Conservation (phyloP, 92 coral and sea anemone species). For the Zoanthus gigantus region DNA sequence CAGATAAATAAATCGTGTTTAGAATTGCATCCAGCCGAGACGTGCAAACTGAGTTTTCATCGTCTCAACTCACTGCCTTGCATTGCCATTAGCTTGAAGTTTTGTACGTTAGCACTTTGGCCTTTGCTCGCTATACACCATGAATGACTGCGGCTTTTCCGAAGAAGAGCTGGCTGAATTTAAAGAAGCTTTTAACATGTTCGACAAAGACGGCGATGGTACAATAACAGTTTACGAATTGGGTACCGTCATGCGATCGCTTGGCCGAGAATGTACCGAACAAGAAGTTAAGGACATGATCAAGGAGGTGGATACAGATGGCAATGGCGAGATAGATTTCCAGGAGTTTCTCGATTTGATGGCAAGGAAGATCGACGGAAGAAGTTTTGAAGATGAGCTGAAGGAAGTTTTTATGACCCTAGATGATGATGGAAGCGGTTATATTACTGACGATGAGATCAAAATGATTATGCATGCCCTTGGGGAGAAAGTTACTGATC, state of each 20-base stretch:
- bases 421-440: constrained; percentile 46
- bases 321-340: constrained; percentile 44
- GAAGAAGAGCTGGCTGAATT: constrained; percentile 43
- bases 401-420: constrained; percentile 48
- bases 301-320: constrained; percentile 57
- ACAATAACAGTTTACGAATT: constrained; percentile 44
- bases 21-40: constrained; percentile 21
- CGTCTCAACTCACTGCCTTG: constrained; percentile 20
- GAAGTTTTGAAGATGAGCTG: constrained; percentile 47
- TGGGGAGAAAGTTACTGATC: constrained; percentile 45
- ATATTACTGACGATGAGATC: constrained; percentile 45
- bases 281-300: constrained; percentile 55
- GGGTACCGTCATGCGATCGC: constrained; percentile 47
- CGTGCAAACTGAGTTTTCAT: constrained; percentile 13
- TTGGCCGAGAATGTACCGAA: constrained; percentile 52
- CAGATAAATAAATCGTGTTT: constrained; percentile 14
- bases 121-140: neutral
- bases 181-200: constrained; percentile 50
- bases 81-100: neutral
- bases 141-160: constrained; percentile 32
- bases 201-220: constrained; percentile 60
- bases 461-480: constrained; percentile 44
- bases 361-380: constrained; percentile 44
- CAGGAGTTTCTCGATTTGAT: constrained; percentile 48
- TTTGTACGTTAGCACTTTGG: constrained; percentile 1